Evolutionary conservation across 2,797 vertebrate species (phyloP).

Genomic region (Myoxocephalus aenaeus): DNA sequence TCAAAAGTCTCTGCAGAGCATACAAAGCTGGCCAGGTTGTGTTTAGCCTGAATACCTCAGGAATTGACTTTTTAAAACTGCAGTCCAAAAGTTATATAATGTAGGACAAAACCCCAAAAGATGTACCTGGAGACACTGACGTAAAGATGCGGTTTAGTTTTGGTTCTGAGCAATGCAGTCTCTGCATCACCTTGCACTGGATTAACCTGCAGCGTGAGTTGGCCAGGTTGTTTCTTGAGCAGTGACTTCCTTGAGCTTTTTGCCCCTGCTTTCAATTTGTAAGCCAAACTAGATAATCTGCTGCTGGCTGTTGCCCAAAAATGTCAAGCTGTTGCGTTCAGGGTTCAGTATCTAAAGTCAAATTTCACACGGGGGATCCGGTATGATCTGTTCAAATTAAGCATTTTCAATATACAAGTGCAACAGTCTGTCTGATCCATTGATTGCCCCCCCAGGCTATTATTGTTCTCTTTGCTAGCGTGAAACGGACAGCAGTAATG

Average conservation of each 20-base stretch:
- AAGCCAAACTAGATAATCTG: neutral
- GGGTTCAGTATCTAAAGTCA: neutral
- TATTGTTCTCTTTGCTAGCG: neutral
- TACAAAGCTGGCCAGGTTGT: neutral
- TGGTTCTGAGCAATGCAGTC: neutral
- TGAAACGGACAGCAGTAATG: neutral
- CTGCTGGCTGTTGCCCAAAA: neutral
- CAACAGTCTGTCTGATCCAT: neutral
- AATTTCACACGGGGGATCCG: neutral
- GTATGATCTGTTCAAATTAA: neutral
- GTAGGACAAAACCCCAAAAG: neutral
- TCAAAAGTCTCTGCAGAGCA: slow-evolving; percentile 1
- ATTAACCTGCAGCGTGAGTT: neutral
- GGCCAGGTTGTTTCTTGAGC: neutral
- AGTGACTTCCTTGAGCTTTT: neutral
- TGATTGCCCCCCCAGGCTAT: neutral
- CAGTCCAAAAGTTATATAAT: neutral
- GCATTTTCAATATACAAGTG: neutral
- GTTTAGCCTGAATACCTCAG: neutral
- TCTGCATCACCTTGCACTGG: neutral
- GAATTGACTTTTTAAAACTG: neutral
- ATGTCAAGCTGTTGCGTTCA: neutral
- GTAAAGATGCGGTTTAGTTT: neutral
- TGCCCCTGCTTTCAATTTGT: neutral
- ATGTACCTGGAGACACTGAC: neutral